Percentiles rank a stretch among this genome's conserved stretches.
Conservation (phyloP, 1,140 invertebrate genomes). For the Myzus persicae region DNA sequence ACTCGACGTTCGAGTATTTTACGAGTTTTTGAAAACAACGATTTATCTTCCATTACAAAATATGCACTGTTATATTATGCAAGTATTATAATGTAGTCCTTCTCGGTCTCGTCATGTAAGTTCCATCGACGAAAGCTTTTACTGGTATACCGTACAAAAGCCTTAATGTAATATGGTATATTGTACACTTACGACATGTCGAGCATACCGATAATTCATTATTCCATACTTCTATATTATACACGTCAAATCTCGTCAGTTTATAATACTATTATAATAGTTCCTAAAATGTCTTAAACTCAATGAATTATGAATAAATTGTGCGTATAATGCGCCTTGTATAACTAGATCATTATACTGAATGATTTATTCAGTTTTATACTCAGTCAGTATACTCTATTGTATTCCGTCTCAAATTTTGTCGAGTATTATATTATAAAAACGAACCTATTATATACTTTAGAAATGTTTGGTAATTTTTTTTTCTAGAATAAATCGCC, state of each 20-base stretch:
- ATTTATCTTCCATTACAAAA: not conserved
- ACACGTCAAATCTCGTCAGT: not conserved
- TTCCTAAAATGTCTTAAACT: not conserved
- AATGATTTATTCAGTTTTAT: not conserved
- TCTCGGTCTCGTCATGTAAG: not conserved
- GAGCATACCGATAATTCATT: not conserved
- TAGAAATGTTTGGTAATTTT: not conserved
- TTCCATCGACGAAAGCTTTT: not conserved
- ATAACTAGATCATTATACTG: not conserved
- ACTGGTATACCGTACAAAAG: not conserved
- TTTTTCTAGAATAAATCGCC: not conserved
- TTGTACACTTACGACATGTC: not conserved
- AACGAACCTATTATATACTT: not conserved
- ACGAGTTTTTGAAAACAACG: not conserved
- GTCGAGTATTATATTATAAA: not conserved
- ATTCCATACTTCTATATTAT: not conserved
- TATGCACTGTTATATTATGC: not conserved
- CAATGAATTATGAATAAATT: not conserved
- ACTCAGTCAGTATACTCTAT: not conserved
- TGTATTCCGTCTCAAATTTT: not conserved
- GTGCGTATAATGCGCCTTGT: not conserved
- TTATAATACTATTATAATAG: not conserved
- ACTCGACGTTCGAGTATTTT: not conserved
- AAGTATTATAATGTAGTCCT: not conserved
- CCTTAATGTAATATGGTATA: not conserved